A percentile compares a stretch with the other conserved stretches of the same genome.
Conservation (phyloP, 2,113 vertebrate species). For the Ptychochromis oligacanthus region DNA sequence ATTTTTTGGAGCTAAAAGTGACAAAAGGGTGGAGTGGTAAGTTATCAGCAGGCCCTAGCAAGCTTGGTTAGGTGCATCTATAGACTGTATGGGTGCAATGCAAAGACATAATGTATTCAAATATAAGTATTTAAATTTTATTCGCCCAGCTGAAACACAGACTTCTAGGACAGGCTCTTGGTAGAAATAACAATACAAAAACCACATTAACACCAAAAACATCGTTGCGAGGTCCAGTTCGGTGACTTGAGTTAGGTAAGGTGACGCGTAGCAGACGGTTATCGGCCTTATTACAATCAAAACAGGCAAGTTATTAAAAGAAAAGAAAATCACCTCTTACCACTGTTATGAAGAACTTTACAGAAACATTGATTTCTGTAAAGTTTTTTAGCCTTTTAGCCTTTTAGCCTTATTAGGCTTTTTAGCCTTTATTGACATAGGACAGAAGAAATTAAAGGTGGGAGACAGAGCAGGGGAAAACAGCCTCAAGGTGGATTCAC, state of each 20-base stretch:
- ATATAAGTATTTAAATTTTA: no score
- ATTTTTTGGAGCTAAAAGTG: not conserved
- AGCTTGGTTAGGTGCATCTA: not conserved
- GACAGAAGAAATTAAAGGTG: no score
- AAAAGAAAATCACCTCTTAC: no score
- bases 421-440: no score
- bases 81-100: not conserved
- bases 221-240: not conserved
- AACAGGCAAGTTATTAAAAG: not conserved
- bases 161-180: not conserved
- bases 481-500: no score
- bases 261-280: not conserved
- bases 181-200: not conserved
- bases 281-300: not conserved
- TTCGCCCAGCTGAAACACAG: not conserved
- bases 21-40: not conserved
- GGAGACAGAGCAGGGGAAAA: no score
- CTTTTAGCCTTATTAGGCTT: no score
- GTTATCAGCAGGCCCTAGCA: not conserved
- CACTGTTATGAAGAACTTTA: no score
- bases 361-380: no score
- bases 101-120: no score
- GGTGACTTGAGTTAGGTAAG: not conserved
- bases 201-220: fast-evolving
- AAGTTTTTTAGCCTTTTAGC: no score